A percentile compares a stretch with the other conserved stretches of the same genome.
Conservation (phyloP, 2,797 vertebrate species). For the Sarcoramphus papa region DNA sequence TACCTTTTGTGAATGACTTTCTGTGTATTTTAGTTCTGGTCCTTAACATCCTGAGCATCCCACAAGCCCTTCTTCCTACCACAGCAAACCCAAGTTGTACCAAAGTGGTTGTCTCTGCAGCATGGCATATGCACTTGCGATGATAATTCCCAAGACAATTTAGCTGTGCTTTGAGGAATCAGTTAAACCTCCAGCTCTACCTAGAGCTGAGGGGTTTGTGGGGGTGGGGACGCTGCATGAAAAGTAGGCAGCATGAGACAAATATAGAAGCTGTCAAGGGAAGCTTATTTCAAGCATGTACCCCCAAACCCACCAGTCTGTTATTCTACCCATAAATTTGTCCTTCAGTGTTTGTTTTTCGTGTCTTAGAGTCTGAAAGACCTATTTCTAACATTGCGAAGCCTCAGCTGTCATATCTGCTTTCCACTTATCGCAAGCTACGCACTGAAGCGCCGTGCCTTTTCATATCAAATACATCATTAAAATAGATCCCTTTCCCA, state of each 20-base stretch:
- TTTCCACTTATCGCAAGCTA: constrained; percentile 28
- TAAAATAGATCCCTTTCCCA: constrained; percentile 5
- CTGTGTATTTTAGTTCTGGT: neutral
- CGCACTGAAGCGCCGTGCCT: neutral
- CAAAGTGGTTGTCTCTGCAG: neutral
- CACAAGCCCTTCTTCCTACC: neutral
- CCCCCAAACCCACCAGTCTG: constrained; percentile 41
- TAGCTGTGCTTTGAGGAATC: constrained; percentile 1
- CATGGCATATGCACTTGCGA: accelerated
- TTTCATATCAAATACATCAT: constrained; percentile 57
- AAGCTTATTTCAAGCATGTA: constrained; percentile 36
- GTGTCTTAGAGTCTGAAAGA: constrained; percentile 1
- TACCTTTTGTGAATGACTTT: neutral
- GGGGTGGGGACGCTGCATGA: neutral
- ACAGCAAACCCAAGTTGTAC: neutral
- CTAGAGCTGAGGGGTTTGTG: neutral
- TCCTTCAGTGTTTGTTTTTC: constrained; percentile 58
- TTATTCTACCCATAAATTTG: constrained; percentile 45
- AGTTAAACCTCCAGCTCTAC: neutral
- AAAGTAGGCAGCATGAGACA: constrained; percentile 8
- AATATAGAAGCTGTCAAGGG: constrained; percentile 49
- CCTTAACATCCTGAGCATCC: neutral
- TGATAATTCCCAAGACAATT: neutral
- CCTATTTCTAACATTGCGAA: constrained; percentile 12
- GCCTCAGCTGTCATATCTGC: constrained; percentile 56